Percentiles rank a stretch among this genome's conserved stretches.
Evolutionary conservation across 2,888 invertebrate genomes (phyloP).

Genomic region (Celastrina argiolus): DNA sequence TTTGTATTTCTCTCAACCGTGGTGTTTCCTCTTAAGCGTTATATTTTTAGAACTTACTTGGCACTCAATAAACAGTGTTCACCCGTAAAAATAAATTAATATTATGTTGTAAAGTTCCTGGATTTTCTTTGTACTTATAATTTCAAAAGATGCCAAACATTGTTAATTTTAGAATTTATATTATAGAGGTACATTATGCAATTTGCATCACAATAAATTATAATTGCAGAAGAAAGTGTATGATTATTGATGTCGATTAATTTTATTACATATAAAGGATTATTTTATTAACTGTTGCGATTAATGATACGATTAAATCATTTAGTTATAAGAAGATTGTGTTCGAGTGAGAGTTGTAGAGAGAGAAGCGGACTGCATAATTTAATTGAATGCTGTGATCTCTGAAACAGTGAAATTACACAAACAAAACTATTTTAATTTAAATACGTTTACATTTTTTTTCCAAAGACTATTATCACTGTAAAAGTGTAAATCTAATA

Average conservation of each 20-base stretch:
- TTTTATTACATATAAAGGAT: no score
- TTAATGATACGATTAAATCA: neutral
- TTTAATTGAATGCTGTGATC: neutral
- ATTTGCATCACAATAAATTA: neutral
- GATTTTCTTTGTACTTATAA: neutral
- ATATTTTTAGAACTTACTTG: no score
- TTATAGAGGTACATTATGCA: neutral
- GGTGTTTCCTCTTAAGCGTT: no score
- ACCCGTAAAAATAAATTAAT: no score
- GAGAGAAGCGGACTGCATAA: constrained; percentile 1
- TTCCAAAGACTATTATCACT: neutral
- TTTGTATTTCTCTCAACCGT: no score
- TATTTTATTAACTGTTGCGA: no score
- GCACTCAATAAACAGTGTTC: no score
- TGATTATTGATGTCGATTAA: no score
- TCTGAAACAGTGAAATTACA: neutral
- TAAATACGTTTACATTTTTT: neutral
- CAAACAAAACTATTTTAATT: neutral
- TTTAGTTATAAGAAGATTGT: neutral
- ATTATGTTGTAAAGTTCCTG: no score
- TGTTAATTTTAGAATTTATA: neutral
- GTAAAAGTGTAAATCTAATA: no score
- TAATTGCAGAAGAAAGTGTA: neutral
- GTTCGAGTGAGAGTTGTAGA: neutral
- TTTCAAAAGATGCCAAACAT: neutral